These are phyloP conservation scores for Sebastes alutus DNA, from an alignment of 2,797 vertebrate genomes.

Conservation along the genomic window DNA sequence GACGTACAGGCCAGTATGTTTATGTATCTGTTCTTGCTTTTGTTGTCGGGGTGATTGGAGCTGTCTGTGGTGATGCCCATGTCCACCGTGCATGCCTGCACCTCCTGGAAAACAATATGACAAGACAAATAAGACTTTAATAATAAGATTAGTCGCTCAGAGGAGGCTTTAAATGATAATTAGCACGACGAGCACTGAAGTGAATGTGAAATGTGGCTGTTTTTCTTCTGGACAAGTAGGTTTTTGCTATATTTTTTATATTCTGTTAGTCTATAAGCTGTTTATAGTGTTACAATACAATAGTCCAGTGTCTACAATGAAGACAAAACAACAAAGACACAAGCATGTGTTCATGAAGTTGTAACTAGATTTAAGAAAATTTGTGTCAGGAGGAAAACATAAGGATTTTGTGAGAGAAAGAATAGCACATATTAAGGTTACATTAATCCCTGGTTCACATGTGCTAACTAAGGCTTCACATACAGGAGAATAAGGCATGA, in stretches of 20 bases:
- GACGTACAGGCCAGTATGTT: conserved; percentile 94
- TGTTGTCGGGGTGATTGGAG: conserved; percentile 95
- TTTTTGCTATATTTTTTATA: not conserved
- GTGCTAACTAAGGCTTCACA: not conserved
- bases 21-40: conserved; percentile 96
- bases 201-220: not conserved
- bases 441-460: not conserved
- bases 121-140: not conserved
- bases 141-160: not conserved
- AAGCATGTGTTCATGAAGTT: not conserved
- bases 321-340: not conserved
- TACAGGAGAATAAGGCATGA: not conserved
- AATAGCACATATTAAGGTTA: not conserved
- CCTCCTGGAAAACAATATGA: conserved; percentile 83
- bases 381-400: not conserved
- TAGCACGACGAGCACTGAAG: not conserved
- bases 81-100: conserved; percentile 93
- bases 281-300: not conserved
- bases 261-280: not conserved
- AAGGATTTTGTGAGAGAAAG: not conserved
- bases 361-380: not conserved
- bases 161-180: not conserved
- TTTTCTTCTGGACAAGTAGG: not conserved
- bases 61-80: conserved; percentile 92
- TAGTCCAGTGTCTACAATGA: not conserved